Conservation (phyloP, 92 coral and sea anemone species). For the Scolanthus callimorphus region DNA sequence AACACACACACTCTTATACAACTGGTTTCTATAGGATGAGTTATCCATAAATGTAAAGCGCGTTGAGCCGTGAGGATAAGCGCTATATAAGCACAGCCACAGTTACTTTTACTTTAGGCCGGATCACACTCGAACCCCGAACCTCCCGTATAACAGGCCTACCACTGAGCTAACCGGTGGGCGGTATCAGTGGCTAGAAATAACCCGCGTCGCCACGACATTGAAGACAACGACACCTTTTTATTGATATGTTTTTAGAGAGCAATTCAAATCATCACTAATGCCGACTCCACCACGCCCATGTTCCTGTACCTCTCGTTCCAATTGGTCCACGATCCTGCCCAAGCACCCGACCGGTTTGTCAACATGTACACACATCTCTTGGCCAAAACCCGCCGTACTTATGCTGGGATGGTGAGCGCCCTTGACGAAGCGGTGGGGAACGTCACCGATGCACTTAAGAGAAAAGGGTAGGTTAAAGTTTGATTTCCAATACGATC, state of each 20-base stretch:
- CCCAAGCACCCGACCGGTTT: slow-evolving; percentile 34
- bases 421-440: slow-evolving; percentile 44
- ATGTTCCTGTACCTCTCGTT: slow-evolving; percentile 43
- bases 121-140: too few relatives aligned
- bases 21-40: too few relatives aligned
- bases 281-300: slow-evolving; percentile 27
- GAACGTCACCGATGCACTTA: slow-evolving; percentile 28
- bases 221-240: background rate
- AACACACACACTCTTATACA: too few relatives aligned
- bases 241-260: slow-evolving; percentile 13
- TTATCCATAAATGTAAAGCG: too few relatives aligned
- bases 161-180: slow-evolving; percentile 5
- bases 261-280: slow-evolving; percentile 19
- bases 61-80: too few relatives aligned
- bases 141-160: too few relatives aligned
- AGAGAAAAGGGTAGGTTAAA: slow-evolving; percentile 15
- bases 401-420: slow-evolving; percentile 42
- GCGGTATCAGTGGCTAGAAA: slow-evolving; percentile 6
- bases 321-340: slow-evolving; percentile 43
- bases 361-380: slow-evolving; percentile 34
- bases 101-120: too few relatives aligned
- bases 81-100: too few relatives aligned
- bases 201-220: too few relatives aligned
- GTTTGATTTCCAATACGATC: too few relatives aligned
- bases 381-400: slow-evolving; percentile 16